phyloP scores from a whole-genome alignment of 2,888 invertebrate species.

The Peribatodes rhomboidaria region DNA sequence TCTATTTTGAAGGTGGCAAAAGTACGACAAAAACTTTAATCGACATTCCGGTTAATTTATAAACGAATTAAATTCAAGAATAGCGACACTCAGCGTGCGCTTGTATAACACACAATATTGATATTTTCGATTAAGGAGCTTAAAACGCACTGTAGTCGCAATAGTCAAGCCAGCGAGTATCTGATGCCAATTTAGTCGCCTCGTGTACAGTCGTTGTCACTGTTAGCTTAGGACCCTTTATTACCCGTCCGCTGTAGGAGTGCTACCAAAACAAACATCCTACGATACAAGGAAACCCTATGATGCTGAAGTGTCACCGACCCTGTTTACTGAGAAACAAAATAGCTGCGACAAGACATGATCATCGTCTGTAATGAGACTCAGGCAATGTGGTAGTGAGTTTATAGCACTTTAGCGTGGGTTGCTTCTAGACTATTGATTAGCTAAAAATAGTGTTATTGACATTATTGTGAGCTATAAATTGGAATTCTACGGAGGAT shows the following conservation, averaged over 20 bases:
- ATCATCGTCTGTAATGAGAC: slow-evolving; percentile 11
- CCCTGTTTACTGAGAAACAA: slow-evolving; percentile 51
- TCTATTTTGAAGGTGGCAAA: too few species aligned
- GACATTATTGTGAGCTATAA: too few species aligned
- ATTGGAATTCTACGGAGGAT: background rate
- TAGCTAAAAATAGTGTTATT: background rate
- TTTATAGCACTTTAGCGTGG: slow-evolving; percentile 3
- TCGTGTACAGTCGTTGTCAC: slow-evolving; percentile 28
- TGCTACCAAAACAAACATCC: slow-evolving; percentile 52
- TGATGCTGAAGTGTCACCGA: slow-evolving; percentile 41
- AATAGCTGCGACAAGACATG: slow-evolving; percentile 22
- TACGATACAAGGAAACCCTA: slow-evolving; percentile 49
- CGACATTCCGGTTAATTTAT: too few species aligned
- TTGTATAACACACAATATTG: too few species aligned
- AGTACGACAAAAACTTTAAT: too few species aligned
- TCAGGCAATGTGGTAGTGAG: background rate
- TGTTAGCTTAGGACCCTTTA: slow-evolving; percentile 60
- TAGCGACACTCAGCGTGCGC: too few species aligned
- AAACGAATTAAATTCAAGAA: too few species aligned
- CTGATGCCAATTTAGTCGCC: background rate
- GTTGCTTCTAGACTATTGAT: background rate
- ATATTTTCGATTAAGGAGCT: background rate
- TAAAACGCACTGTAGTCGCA: background rate
- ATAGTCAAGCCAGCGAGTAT: background rate
- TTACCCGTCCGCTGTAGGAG: slow-evolving; percentile 48